Evolutionary conservation across 2,113 vertebrate genomes (phyloP).

Genomic region (Mungos mungo): DNA sequence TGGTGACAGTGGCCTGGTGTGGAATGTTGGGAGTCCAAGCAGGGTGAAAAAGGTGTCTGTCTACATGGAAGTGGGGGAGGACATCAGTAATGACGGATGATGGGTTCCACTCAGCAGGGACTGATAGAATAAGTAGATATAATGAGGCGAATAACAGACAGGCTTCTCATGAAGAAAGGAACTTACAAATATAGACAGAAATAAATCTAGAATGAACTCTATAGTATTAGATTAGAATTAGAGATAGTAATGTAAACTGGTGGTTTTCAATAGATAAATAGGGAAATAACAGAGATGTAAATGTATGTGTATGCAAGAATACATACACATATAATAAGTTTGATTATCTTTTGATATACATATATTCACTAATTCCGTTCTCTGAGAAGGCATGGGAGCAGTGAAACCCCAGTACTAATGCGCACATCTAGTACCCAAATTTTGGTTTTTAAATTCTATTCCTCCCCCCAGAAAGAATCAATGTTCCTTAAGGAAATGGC

Average conservation of each 20-base stretch:
- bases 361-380: background rate
- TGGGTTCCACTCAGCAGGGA: background rate
- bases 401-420: background rate
- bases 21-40: background rate
- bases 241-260: background rate
- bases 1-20: background rate
- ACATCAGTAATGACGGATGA: background rate
- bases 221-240: background rate
- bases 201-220: background rate
- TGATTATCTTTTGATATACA: background rate
- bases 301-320: background rate
- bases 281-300: background rate
- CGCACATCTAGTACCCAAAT: background rate
- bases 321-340: no score
- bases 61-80: accelerated
- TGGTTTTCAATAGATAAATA: background rate
- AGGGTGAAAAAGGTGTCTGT: background rate
- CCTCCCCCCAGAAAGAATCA: background rate
- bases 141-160: background rate
- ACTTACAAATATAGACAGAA: background rate
- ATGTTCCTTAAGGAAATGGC: background rate
- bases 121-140: background rate
- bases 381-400: background rate
- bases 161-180: background rate
- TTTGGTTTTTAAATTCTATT: background rate